These are phyloP conservation scores for Enteromius mattozi DNA, from an alignment of 2,797 vertebrate genomes.

Conservation along the genomic window DNA sequence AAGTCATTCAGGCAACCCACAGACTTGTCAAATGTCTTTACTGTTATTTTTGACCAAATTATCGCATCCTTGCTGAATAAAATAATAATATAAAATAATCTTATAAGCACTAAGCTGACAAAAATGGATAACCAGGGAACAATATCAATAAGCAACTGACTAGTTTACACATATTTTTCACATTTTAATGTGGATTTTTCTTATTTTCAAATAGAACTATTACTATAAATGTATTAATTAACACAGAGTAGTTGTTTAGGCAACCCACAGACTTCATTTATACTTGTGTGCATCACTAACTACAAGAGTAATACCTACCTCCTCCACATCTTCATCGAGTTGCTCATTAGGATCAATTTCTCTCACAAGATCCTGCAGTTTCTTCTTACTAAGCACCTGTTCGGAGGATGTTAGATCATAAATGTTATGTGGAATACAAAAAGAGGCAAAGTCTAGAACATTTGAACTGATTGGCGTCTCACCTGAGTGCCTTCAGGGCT, in stretches of 20 bases:
- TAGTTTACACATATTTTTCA: not conserved
- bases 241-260: not conserved
- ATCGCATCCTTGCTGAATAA: not conserved
- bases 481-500: constrained; percentile 97
- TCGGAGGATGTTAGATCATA: not conserved
- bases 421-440: not conserved
- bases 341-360: constrained; percentile 98
- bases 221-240: not conserved
- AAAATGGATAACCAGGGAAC: not conserved
- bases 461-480: constrained; percentile 4
- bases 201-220: not conserved
- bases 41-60: not conserved
- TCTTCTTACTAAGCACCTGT: constrained; percentile 98
- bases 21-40: not conserved
- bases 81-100: not conserved
- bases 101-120: not conserved
- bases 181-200: too few relatives aligned
- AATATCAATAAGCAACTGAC: not conserved
- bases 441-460: not conserved
- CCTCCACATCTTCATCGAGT: constrained; percentile 97
- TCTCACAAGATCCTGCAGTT: constrained; percentile 95
- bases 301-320: constrained; percentile 76
- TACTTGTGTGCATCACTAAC: not conserved
- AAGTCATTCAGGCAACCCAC: not conserved
- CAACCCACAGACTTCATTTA: not conserved